A percentile compares a stretch with the other conserved stretches of the same genome.
Evolutionary conservation across 2,888 invertebrate species (phyloP).

Genomic region (Hypselothyrea guttata): DNA sequence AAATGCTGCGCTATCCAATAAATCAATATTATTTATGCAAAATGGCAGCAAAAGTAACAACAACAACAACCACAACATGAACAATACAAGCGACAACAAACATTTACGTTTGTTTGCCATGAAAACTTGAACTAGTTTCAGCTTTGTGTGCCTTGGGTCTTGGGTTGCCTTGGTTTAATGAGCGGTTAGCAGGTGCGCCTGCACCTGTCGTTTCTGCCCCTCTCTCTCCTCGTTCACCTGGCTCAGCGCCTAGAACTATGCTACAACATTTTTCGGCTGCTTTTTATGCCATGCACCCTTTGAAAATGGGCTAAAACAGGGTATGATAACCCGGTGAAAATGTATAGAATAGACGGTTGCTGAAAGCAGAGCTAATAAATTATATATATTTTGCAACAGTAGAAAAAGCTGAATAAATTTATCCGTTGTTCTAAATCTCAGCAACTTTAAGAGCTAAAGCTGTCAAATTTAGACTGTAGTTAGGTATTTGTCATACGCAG

Average conservation of each 20-base stretch:
- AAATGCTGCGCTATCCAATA: slow-evolving; percentile 73
- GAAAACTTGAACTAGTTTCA: slow-evolving; percentile 62
- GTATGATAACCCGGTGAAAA: no score
- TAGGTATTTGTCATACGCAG: no score
- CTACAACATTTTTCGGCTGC: slow-evolving; percentile 10
- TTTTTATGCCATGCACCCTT: no score
- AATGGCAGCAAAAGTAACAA: slow-evolving; percentile 35
- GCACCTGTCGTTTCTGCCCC: slow-evolving; percentile 42
- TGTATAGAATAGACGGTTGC: no score
- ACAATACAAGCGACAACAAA: slow-evolving; percentile 35
- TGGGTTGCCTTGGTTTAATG: slow-evolving; percentile 42
- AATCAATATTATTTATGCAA: slow-evolving; percentile 78
- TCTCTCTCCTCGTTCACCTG: not conserved
- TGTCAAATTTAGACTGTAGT: no score
- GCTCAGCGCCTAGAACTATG: slow-evolving; percentile 14
- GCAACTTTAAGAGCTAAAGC: no score
- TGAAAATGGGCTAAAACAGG: no score
- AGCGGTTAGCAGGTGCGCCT: slow-evolving; percentile 49
- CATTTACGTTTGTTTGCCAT: slow-evolving; percentile 59
- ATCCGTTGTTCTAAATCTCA: no score
- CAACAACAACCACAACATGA: slow-evolving; percentile 15
- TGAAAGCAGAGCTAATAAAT: no score
- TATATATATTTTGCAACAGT: no score
- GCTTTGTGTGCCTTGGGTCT: slow-evolving; percentile 11
- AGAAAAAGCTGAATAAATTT: no score